phyloP scores from a whole-genome alignment of 2,888 invertebrate species.

The Polylopha cassiicola region DNA sequence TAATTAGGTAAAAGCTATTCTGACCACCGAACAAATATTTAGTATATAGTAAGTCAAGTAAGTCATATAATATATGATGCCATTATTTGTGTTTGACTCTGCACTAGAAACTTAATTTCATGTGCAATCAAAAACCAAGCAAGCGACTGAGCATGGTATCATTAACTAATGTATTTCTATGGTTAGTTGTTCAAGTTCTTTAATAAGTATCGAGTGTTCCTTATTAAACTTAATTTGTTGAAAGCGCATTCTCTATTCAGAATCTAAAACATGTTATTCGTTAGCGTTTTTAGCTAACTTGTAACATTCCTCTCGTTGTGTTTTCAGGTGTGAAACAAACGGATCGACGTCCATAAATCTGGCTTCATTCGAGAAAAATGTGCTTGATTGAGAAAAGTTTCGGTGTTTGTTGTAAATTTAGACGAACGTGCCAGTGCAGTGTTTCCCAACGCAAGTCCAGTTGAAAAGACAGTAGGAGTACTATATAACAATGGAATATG shows the following conservation, averaged over 20 bases:
- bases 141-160: slow-evolving; percentile 11
- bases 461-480: slow-evolving; percentile 61
- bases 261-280: slow-evolving; percentile 38
- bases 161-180: too few species aligned
- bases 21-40: slow-evolving; percentile 6
- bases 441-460: slow-evolving; percentile 48
- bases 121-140: slow-evolving; percentile 6
- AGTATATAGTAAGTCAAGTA: not conserved
- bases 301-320: slow-evolving; percentile 38
- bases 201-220: too few species aligned
- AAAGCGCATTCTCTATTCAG: slow-evolving; percentile 60
- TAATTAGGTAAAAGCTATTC: slow-evolving; percentile 14
- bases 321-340: slow-evolving; percentile 53
- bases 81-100: slow-evolving; percentile 3
- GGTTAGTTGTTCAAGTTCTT: too few species aligned
- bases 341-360: slow-evolving; percentile 49
- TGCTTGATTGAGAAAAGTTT: slow-evolving; percentile 61
- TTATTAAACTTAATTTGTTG: too few species aligned
- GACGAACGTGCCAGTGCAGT: slow-evolving; percentile 66
- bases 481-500: slow-evolving; percentile 73
- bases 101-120: slow-evolving; percentile 7
- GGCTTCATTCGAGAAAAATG: slow-evolving; percentile 61
- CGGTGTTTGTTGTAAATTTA: slow-evolving; percentile 48
- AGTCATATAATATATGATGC: not conserved
- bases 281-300: slow-evolving; percentile 43